Evolutionary conservation across 2,797 vertebrate genomes (phyloP).

Genomic region (Pitangus sulphuratus): DNA sequence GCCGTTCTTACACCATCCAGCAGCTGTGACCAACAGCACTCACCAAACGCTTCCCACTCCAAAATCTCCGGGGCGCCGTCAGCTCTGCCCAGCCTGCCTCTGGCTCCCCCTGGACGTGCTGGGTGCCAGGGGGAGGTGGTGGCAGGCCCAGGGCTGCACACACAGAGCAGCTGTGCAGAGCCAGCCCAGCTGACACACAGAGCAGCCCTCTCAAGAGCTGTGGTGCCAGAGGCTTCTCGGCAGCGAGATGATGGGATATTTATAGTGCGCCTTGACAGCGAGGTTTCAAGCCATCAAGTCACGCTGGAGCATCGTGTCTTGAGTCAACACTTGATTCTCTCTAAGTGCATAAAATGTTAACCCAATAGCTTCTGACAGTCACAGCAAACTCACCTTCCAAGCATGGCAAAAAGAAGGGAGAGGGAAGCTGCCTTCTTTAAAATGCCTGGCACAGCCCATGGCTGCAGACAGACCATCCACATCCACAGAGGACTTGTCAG

Average conservation of each 20-base stretch:
- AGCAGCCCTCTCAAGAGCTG: not conserved
- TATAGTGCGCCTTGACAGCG: constrained; percentile 41
- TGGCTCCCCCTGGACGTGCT: not conserved
- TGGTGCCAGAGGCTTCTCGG: not conserved
- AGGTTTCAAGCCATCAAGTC: constrained; percentile 24
- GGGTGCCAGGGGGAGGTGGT: not conserved
- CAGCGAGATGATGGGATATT: constrained; percentile 26
- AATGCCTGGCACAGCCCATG: not conserved
- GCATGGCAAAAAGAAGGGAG: not conserved
- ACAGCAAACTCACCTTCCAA: not conserved
- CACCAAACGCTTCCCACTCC: not conserved
- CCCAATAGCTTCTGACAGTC: not conserved
- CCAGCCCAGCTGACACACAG: constrained; percentile 4
- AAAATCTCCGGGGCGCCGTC: not conserved
- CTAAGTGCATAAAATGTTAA: not conserved
- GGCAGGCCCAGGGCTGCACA: not conserved
- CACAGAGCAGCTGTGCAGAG: not conserved
- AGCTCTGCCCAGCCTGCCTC: not conserved
- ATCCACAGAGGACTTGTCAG: not conserved
- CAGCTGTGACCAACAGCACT: not conserved
- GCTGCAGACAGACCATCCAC: not conserved
- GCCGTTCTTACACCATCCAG: not conserved
- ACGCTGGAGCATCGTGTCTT: not conserved
- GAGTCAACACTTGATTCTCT: constrained; percentile 7
- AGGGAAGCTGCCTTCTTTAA: not conserved